Evolutionary conservation across 2,888 invertebrate species (phyloP).

Genomic region (Ptychoptera contaminata): DNA sequence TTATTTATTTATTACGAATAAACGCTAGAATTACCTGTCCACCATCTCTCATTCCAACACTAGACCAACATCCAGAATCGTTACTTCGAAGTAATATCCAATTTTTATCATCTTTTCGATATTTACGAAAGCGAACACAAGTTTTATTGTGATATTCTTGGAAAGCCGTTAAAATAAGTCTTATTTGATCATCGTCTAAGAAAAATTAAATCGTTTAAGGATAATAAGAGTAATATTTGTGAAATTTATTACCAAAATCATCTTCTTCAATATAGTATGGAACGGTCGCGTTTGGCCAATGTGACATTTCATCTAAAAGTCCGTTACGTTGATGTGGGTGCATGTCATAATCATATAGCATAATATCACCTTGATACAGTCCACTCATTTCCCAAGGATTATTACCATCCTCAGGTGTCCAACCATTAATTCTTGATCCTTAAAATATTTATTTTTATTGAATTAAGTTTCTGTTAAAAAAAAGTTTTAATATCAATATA

Average conservation of each 20-base stretch:
- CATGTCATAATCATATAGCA: conserved; percentile 27
- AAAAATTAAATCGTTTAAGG: conserved; percentile 2
- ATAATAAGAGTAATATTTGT: neutral
- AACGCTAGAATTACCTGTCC: conserved; percentile 36
- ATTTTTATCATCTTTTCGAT: conserved; percentile 36
- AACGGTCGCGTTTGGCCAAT: conserved; percentile 38
- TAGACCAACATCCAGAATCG: conserved; percentile 47
- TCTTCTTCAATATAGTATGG: conserved; percentile 36
- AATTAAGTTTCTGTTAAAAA: too few relatives aligned
- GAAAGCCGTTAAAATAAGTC: conserved; percentile 38
- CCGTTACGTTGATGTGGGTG: conserved; percentile 26
- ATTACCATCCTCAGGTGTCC: conserved; percentile 31
- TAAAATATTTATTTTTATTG: too few relatives aligned
- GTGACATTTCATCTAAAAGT: conserved; percentile 28
- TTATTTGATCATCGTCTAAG: conserved; percentile 30
- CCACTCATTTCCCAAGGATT: conserved; percentile 41
- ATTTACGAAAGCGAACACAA: conserved; percentile 46
- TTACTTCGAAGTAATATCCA: conserved; percentile 40
- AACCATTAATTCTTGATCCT: conserved; percentile 21
- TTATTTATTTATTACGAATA: conserved; percentile 12
- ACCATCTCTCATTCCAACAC: conserved; percentile 42
- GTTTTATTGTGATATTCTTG: conserved; percentile 42
- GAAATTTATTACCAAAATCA: conserved; percentile 37
- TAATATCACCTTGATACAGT: conserved; percentile 44
- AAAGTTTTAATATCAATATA: too few relatives aligned